These are phyloP conservation scores for Nannoperca obscura DNA, from an alignment of 2,797 vertebrate species.

Conservation along the genomic window DNA sequence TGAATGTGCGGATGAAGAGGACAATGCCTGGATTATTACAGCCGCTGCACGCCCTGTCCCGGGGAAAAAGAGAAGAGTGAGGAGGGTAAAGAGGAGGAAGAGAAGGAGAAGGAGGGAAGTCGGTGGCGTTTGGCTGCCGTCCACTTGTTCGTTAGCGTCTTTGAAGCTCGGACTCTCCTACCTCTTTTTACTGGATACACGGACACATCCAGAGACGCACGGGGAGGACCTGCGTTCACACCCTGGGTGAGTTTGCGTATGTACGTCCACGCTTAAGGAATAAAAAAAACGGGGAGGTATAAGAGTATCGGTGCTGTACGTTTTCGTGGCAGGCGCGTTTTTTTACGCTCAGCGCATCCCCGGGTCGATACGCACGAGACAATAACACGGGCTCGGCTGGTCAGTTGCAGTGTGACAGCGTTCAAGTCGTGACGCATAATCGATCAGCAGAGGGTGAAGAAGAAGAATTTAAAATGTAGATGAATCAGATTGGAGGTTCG, in stretches of 20 bases:
- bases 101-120: constrained; percentile 47
- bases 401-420: constrained; percentile 24
- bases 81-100: constrained; percentile 28
- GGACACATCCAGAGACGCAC: constrained; percentile 63
- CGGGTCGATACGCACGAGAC: background rate
- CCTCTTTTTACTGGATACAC: constrained; percentile 72
- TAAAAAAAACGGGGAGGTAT: background rate
- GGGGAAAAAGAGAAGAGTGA: constrained; percentile 63
- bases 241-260: constrained; percentile 80
- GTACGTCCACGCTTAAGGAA: background rate
- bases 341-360: constrained; percentile 51
- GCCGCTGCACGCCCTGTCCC: constrained; percentile 53
- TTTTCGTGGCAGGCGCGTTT: constrained; percentile 47
- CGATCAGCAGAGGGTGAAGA: constrained; percentile 14
- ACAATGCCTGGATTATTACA: constrained; percentile 84
- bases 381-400: constrained; percentile 1
- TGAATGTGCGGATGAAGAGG: constrained; percentile 40
- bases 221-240: constrained; percentile 78
- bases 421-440: constrained; percentile 57
- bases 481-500: background rate
- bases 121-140: constrained; percentile 67
- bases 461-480: background rate
- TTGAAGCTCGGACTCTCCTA: constrained; percentile 41
- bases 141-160: constrained; percentile 65
- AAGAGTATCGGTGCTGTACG: constrained; percentile 3